A percentile compares a stretch with the other conserved stretches of the same genome.
These are phyloP conservation scores for Dichetophora obliterata DNA, from an alignment of 2,888 invertebrate species.

Conservation along the genomic window DNA sequence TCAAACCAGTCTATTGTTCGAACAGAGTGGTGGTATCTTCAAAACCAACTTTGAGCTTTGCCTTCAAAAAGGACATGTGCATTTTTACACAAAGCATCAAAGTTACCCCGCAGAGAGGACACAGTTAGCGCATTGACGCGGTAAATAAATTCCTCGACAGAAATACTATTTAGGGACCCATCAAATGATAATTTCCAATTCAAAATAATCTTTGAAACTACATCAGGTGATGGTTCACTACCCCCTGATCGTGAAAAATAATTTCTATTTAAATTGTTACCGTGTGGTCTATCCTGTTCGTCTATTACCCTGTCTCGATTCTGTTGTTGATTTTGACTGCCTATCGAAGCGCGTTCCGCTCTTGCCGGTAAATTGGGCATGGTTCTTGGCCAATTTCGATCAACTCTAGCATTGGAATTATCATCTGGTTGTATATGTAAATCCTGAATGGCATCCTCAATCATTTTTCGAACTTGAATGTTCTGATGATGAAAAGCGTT, in stretches of 20 bases:
- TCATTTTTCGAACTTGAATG: neutral
- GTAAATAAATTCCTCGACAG: slow-evolving; percentile 39
- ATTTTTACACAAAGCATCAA: no score
- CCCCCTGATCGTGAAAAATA: no score
- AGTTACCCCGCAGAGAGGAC: slow-evolving; percentile 18
- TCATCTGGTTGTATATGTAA: neutral
- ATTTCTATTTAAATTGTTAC: no score
- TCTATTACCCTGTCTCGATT: no score
- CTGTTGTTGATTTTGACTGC: no score
- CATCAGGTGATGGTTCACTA: neutral
- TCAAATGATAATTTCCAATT: slow-evolving; percentile 36
- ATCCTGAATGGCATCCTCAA: neutral
- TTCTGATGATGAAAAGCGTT: neutral
- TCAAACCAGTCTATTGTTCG: slow-evolving; percentile 17
- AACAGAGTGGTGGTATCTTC: slow-evolving; percentile 33
- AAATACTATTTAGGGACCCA: neutral
- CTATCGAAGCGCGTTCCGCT: no score
- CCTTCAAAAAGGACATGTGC: slow-evolving; percentile 31
- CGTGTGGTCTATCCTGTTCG: no score
- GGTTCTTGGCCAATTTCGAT: no score
- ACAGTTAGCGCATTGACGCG: slow-evolving; percentile 31
- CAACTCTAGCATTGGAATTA: no score
- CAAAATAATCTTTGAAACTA: slow-evolving; percentile 25
- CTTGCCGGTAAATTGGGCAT: no score
- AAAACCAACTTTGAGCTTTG: slow-evolving; percentile 36